Percentiles rank a stretch among this genome's conserved stretches.
Conservation (phyloP, 2,888 invertebrate species). For the Melieria omissa region DNA sequence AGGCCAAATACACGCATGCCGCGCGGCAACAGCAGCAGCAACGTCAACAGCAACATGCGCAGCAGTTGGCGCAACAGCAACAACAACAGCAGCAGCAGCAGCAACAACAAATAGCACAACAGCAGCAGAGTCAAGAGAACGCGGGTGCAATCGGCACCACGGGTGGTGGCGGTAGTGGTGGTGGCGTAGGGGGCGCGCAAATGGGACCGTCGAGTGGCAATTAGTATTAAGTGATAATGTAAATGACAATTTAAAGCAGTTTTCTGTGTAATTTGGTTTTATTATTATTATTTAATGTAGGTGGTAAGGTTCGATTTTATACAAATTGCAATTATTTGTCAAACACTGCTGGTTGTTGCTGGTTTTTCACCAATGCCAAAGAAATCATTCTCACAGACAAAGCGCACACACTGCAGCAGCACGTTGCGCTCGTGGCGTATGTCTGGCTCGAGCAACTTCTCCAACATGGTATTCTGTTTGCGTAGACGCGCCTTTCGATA, state of each 20-base stretch:
- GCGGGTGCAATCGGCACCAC: conserved; percentile 18
- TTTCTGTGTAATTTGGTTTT: background rate
- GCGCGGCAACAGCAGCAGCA: conserved; percentile 64
- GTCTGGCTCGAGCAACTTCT: conserved; percentile 79
- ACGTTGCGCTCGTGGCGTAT: conserved; percentile 88
- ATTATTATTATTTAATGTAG: no score
- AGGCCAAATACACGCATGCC: conserved; percentile 72
- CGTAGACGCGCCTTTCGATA: conserved; percentile 54
- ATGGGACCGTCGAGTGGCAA: conserved; percentile 39
- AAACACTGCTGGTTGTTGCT: no score
- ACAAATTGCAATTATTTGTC: no score
- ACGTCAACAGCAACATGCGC: conserved; percentile 57
- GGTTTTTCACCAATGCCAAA: conserved; percentile 68
- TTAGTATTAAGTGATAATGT: conserved; percentile 19
- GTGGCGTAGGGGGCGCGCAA: conserved; percentile 30
- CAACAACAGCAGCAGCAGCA: conserved; percentile 49
- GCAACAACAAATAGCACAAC: conserved; percentile 49
- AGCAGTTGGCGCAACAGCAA: conserved; percentile 53
- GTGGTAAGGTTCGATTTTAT: no score
- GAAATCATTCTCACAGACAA: conserved; percentile 81
- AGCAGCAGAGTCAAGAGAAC: conserved; percentile 40
- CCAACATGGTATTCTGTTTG: conserved; percentile 71
- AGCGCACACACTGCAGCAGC: conserved; percentile 86
- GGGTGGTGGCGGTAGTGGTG: conserved; percentile 4
- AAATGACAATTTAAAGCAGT: no score